A percentile compares a stretch with the other conserved stretches of the same genome.
Evolutionary conservation across 1,140 invertebrate species (phyloP).

Genomic region (Anoplolepis gracilipes): DNA sequence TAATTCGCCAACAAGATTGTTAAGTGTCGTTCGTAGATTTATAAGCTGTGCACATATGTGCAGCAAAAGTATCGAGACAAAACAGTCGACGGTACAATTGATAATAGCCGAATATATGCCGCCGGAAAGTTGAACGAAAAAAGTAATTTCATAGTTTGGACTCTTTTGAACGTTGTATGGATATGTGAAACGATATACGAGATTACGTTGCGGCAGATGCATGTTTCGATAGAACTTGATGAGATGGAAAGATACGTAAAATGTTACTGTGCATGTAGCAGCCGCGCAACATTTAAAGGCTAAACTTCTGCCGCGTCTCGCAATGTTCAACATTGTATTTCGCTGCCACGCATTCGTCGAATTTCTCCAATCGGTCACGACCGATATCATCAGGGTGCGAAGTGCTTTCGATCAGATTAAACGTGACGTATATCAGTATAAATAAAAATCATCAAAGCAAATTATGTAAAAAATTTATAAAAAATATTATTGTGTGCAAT

Average conservation of each 20-base stretch:
- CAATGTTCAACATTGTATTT: slow-evolving; percentile 29
- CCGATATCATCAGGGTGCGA: slow-evolving; percentile 8
- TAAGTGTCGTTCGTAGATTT: slow-evolving; percentile 58
- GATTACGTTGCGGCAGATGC: background rate
- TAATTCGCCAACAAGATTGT: slow-evolving; percentile 35
- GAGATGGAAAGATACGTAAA: slow-evolving; percentile 3
- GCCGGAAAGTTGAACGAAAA: slow-evolving; percentile 78
- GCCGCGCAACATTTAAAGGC: background rate
- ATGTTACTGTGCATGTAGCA: background rate
- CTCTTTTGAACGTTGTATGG: slow-evolving; percentile 82
- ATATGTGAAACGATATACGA: slow-evolving; percentile 1
- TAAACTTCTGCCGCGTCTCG: slow-evolving; percentile 28
- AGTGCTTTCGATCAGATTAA: slow-evolving; percentile 4
- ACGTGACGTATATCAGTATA: background rate
- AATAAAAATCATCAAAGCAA: background rate
- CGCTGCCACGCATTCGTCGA: slow-evolving; percentile 4
- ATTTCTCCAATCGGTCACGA: slow-evolving; percentile 6
- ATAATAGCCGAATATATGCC: background rate
- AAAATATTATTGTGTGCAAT: background rate
- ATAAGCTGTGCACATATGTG: slow-evolving; percentile 71
- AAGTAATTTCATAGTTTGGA: slow-evolving; percentile 84
- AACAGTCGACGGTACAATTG: slow-evolving; percentile 55
- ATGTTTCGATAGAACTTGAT: background rate
- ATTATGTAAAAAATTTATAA: background rate
- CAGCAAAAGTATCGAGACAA: slow-evolving; percentile 70